A percentile compares a stretch with the other conserved stretches of the same genome.
Evolutionary conservation across 2,113 vertebrate species (phyloP).

Genomic region (Bubo blakistoni): DNA sequence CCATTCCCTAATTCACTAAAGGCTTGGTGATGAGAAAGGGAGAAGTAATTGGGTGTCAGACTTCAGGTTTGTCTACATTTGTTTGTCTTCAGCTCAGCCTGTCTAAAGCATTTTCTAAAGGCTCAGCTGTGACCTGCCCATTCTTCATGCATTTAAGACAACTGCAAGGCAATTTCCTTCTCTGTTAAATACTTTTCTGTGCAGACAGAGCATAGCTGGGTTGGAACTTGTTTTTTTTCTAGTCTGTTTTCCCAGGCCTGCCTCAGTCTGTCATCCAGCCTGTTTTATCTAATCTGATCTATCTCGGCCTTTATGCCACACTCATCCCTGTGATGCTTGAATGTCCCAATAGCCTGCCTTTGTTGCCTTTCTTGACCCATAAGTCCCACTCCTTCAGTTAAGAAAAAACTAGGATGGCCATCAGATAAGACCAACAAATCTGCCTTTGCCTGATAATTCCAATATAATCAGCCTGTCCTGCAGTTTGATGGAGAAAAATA

Average conservation of each 20-base stretch:
- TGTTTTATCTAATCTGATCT: constrained; percentile 9
- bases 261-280: background rate
- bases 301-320: background rate
- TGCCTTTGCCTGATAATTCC: background rate
- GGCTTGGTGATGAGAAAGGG: background rate
- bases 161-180: background rate
- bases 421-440: background rate
- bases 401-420: background rate
- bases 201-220: background rate
- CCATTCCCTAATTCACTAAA: background rate
- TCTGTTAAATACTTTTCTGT: background rate
- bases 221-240: background rate
- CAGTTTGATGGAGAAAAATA: background rate
- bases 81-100: background rate
- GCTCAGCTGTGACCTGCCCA: background rate
- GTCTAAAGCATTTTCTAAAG: background rate
- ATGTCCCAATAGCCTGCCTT: background rate
- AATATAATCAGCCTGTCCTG: background rate
- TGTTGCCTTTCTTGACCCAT: background rate
- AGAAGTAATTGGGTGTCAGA: background rate
- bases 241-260: background rate
- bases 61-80: background rate
- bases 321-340: background rate
- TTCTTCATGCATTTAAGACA: background rate
- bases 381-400: background rate